Evolutionary conservation across 1,140 invertebrate genomes (phyloP), one percentile per base, ranked within the genome.

Genomic region (Coptotermes formosanus): DNA sequence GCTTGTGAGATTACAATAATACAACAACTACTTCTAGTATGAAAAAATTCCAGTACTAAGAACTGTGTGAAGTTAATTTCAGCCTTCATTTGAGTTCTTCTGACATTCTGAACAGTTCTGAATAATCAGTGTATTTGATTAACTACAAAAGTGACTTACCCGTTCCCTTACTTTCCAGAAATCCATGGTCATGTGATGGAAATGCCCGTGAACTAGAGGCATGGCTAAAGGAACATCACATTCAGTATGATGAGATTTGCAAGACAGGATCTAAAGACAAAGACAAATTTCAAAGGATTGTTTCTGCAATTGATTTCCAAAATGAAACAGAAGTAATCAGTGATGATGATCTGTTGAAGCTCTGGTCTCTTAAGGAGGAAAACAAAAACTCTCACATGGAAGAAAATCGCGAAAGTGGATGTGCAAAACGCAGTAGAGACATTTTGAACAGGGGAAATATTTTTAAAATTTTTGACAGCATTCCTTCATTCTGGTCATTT

Each of bases 161-260:
- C 55, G 16, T 82, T 82, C 12, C 82, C 0, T 25, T 86, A n/a
- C 44, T 82, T 86, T 86, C 44, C 75, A 86, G 85, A 81, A 86
- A 86, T 86, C 45, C 64, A 16, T 82, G 64, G 45, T 48, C 59
- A n/a, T 86, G 85, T 82, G 75, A 86, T 86, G 69, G 44, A 82
- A 48, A 82, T 25, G 30, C 75, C 30, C 23, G 45, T 30, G 43
- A 86, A 52, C 30, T 86, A 25, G n/a, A 75, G n/a, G 75, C 14
- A 48, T 48, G 38, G 38, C 45, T 86, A 21, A 82, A 75, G 25
- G 25, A 52, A 44, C 44, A 25, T 44, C 38, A 75, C 44, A 45
- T 86, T 23, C 14, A 52, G 7, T 25, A 44, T 4, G 81, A 21
- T 25, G 16, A 75, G n/a, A 38, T 75, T 11, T 86, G 85, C 81